phyloP scores from a whole-genome alignment of 2,797 vertebrate genomes.

The Trichosurus vulpecula region DNA sequence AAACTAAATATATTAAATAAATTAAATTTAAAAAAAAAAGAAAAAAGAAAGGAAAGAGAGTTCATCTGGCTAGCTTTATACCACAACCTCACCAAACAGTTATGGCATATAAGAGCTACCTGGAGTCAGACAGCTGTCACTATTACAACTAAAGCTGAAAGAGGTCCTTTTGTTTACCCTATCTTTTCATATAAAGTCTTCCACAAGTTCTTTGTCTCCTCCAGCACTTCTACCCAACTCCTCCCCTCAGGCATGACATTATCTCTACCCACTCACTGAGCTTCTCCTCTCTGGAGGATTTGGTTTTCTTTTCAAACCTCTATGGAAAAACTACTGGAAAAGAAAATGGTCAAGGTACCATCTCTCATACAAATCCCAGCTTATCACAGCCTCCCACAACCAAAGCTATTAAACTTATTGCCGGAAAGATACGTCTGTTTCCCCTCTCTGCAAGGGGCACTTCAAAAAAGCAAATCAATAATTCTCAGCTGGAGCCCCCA shows the following conservation, averaged over 20 bases:
- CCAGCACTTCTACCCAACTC: neutral
- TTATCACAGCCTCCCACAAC: neutral
- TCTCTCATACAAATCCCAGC: neutral
- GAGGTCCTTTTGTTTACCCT: neutral
- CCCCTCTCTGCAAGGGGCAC: neutral
- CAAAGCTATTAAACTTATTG: neutral
- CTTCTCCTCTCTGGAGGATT: neutral
- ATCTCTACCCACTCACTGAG: neutral
- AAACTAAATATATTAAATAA: too few relatives aligned
- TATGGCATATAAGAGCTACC: neutral
- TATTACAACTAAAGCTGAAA: neutral
- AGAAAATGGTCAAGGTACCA: neutral
- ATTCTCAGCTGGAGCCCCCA: neutral
- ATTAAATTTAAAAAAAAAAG: too few relatives aligned
- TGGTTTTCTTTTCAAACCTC: neutral
- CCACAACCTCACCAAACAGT: neutral
- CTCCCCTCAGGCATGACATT: neutral
- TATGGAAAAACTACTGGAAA: neutral
- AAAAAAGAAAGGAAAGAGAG: neutral
- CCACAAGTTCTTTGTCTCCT: neutral
- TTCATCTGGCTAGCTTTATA: neutral
- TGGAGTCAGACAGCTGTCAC: neutral
- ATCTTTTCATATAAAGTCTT: neutral
- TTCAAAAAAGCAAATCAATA: neutral
- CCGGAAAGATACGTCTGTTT: neutral